A percentile compares a stretch with the other conserved stretches of the same genome.
Conservation (phyloP, 2,888 invertebrate species). For the Brachycybe producta region DNA sequence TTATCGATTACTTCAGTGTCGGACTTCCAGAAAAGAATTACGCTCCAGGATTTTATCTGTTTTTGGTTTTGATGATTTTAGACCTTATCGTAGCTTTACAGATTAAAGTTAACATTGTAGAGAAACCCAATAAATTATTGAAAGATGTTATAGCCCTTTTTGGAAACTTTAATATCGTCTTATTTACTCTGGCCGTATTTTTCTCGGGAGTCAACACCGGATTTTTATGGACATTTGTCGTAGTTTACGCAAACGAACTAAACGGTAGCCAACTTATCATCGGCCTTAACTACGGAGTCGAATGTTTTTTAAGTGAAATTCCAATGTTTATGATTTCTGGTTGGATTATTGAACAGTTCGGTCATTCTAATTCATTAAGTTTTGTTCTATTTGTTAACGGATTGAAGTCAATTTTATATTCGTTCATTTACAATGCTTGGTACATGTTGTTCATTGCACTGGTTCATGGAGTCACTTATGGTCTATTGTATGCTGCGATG, state of each 20-base stretch:
- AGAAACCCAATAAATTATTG: slow-evolving; percentile 11
- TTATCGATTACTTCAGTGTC: slow-evolving; percentile 60
- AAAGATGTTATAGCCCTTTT: slow-evolving; percentile 3
- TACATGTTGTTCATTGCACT: slow-evolving; percentile 71
- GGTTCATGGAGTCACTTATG: slow-evolving; percentile 75
- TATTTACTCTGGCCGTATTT: slow-evolving; percentile 16
- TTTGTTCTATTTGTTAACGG: slow-evolving; percentile 67
- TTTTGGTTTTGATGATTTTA: slow-evolving; percentile 42
- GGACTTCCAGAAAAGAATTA: slow-evolving; percentile 55
- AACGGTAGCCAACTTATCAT: slow-evolving; percentile 42
- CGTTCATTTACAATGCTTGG: slow-evolving; percentile 66
- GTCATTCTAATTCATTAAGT: slow-evolving; percentile 70
- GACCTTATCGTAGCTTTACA: slow-evolving; percentile 42
- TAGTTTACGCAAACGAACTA: slow-evolving; percentile 17
- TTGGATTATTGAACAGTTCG: slow-evolving; percentile 59
- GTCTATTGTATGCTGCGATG: slow-evolving; percentile 72
- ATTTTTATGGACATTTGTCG: slow-evolving; percentile 17
- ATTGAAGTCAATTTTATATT: slow-evolving; percentile 67
- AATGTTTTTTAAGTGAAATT: slow-evolving; percentile 70
- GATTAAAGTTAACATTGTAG: neutral
- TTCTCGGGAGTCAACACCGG: slow-evolving; percentile 17
- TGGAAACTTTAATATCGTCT: neutral
- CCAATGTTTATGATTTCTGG: slow-evolving; percentile 76
- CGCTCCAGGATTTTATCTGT: slow-evolving; percentile 63
- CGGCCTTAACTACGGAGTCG: slow-evolving; percentile 59